These are phyloP conservation scores for Anhinga anhinga DNA, from an alignment of 2,113 vertebrate genomes.

Conservation along the genomic window DNA sequence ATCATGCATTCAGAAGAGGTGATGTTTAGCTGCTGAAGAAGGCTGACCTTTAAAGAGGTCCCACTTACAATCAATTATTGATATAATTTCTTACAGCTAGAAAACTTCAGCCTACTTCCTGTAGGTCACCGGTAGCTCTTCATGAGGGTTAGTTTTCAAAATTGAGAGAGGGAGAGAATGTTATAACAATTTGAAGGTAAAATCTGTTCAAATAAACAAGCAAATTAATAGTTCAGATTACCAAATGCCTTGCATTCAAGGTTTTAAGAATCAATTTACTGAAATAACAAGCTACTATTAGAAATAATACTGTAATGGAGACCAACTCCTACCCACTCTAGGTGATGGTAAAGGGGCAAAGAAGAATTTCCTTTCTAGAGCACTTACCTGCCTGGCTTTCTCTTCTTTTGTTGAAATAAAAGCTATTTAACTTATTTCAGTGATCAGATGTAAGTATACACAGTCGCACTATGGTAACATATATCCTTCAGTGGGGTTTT, in stretches of 20 bases:
- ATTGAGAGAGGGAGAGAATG: neutral
- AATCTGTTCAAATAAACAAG: neutral
- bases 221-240: neutral
- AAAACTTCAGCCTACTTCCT: neutral
- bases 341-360: neutral
- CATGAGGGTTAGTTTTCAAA: neutral
- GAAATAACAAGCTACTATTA: neutral
- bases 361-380: neutral
- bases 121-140: neutral
- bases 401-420: neutral
- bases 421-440: neutral
- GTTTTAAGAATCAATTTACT: neutral
- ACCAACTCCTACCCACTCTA: neutral
- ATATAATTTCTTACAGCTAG: neutral
- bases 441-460: neutral
- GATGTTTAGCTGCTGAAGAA: neutral
- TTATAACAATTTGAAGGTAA: neutral
- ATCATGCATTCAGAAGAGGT: neutral
- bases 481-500: neutral
- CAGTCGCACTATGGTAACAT: neutral
- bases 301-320: neutral
- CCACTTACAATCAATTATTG: neutral
- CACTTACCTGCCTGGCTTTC: neutral
- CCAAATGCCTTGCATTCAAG: neutral
- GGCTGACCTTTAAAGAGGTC: neutral